Conservation (phyloP, 30 jellyfish, hydroid and myxozoan genomes). For the Chrysaora quinquecirrha region DNA sequence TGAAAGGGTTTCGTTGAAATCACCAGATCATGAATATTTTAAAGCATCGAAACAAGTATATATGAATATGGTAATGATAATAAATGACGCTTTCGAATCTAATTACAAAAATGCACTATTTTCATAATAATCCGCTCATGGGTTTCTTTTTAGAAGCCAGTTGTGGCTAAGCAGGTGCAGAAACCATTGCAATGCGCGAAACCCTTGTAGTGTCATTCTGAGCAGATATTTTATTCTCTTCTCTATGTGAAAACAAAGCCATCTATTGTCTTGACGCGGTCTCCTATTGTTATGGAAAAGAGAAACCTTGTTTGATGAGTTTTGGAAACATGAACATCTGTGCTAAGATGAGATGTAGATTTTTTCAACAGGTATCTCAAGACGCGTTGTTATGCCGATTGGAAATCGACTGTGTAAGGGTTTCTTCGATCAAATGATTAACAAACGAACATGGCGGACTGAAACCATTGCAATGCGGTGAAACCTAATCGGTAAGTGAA, state of each 20-base stretch:
- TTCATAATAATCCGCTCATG: not conserved
- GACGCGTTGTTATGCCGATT: slow-evolving; percentile 36
- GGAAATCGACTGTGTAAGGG: slow-evolving; percentile 59
- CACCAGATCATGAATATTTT: not conserved
- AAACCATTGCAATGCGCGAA: slow-evolving; percentile 29
- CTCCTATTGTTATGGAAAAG: slow-evolving; percentile 31
- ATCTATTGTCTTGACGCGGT: slow-evolving; percentile 25
- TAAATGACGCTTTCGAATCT: not conserved
- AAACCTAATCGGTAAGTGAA: not conserved
- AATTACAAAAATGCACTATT: not conserved
- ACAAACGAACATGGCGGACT: not conserved
- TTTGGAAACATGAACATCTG: slow-evolving; percentile 45
- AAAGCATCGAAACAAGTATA: not conserved
- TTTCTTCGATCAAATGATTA: not conserved
- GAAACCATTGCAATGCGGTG: slow-evolving; percentile 1
- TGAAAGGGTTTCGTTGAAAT: no score
- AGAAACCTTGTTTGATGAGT: slow-evolving; percentile 2
- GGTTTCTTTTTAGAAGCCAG: not conserved
- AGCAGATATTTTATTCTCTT: slow-evolving; percentile 16
- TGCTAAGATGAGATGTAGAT: not conserved
- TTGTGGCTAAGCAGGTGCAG: not conserved
- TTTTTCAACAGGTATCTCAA: slow-evolving; percentile 47
- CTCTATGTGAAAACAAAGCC: slow-evolving; percentile 21
- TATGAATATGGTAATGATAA: not conserved
- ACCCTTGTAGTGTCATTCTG: slow-evolving; percentile 51